Percentiles rank a stretch among this genome's conserved stretches.
These are phyloP conservation scores for Tetragonisca angustula DNA, from an alignment of 2,888 invertebrate species.

Conservation along the genomic window DNA sequence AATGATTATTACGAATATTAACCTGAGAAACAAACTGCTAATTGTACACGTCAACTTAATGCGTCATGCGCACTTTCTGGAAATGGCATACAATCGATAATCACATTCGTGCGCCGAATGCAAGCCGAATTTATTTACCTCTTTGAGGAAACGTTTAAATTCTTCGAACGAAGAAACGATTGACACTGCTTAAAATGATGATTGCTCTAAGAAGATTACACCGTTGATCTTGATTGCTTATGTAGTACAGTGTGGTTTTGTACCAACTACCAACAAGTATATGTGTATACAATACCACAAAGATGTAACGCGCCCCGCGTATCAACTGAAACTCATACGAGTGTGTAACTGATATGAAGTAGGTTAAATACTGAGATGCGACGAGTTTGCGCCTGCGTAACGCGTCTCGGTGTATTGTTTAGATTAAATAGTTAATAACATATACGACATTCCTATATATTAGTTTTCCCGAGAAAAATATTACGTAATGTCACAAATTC, in stretches of 20 bases:
- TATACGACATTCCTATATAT: neutral
- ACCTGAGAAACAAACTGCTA: neutral
- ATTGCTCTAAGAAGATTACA: neutral
- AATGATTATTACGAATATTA: neutral
- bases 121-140: slow-evolving; percentile 67
- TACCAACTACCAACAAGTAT: neutral
- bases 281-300: neutral
- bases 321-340: slow-evolving; percentile 19
- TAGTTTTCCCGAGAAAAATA: neutral
- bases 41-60: slow-evolving; percentile 56
- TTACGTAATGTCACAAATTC: neutral
- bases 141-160: neutral
- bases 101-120: slow-evolving; percentile 51
- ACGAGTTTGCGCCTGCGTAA: slow-evolving; percentile 51
- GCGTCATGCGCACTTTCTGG: slow-evolving; percentile 76
- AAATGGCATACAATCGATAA: slow-evolving; percentile 77
- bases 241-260: neutral
- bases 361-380: slow-evolving; percentile 23
- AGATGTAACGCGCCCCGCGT: slow-evolving; percentile 10
- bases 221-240: neutral
- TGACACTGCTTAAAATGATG: neutral
- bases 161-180: slow-evolving; percentile 1
- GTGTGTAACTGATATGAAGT: slow-evolving; percentile 56
- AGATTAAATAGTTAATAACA: too few relatives aligned
- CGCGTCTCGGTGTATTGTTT: neutral